phyloP scores from a whole-genome alignment of 2,888 invertebrate species.

The Gerris lacustris region DNA sequence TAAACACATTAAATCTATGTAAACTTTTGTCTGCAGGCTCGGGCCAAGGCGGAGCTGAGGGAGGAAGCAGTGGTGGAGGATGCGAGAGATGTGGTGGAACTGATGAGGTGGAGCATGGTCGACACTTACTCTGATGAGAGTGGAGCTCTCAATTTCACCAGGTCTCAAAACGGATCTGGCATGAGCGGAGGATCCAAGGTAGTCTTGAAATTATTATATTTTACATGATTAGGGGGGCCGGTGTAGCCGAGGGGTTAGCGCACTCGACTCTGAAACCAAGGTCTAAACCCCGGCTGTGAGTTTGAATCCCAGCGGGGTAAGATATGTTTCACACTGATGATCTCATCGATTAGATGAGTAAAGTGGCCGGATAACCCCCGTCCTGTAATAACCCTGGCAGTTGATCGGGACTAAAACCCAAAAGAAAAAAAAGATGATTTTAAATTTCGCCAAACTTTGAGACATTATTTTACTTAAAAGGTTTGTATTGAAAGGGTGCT shows the following conservation, averaged over 20 bases:
- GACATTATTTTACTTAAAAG: too few relatives aligned
- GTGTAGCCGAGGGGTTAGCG: neutral
- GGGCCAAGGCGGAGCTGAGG: slow-evolving; percentile 75
- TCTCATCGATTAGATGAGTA: too few relatives aligned
- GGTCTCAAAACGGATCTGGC: slow-evolving; percentile 59
- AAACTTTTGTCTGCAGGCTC: slow-evolving; percentile 46
- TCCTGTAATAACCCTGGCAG: too few relatives aligned
- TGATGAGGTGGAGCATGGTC: slow-evolving; percentile 65
- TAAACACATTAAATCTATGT: neutral
- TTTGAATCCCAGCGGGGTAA: too few relatives aligned
- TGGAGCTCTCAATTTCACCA: slow-evolving; percentile 47
- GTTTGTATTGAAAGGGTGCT: too few relatives aligned
- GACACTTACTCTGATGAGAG: slow-evolving; percentile 63
- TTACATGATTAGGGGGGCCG: neutral
- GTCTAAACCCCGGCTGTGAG: too few relatives aligned
- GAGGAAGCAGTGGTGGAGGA: slow-evolving; percentile 66
- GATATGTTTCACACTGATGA: too few relatives aligned
- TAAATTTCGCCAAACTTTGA: too few relatives aligned
- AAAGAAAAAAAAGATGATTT: too few relatives aligned
- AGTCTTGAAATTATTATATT: slow-evolving; percentile 27
- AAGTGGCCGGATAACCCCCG: too few relatives aligned
- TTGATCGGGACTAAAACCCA: too few relatives aligned
- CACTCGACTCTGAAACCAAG: too few relatives aligned
- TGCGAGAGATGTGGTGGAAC: slow-evolving; percentile 72
- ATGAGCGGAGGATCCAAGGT: slow-evolving; percentile 57